These are phyloP conservation scores for Acanthiza pusilla DNA, from an alignment of 2,797 vertebrate genomes.

Conservation along the genomic window DNA sequence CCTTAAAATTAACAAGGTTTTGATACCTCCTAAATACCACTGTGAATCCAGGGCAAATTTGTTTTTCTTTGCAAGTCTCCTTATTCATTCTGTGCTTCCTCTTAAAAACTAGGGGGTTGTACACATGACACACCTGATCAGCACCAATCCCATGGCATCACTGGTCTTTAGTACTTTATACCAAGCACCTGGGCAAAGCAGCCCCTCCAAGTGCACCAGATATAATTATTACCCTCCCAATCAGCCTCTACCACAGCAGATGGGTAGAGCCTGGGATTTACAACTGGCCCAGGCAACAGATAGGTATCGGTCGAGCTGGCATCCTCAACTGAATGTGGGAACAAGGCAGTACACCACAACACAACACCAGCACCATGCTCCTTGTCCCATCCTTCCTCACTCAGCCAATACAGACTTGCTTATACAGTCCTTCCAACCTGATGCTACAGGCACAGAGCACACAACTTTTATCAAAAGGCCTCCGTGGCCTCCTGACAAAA, in stretches of 20 bases:
- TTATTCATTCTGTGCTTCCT: neutral
- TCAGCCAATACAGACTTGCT: neutral
- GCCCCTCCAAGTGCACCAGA: neutral
- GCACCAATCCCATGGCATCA: neutral
- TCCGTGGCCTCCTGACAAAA: neutral
- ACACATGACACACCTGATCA: neutral
- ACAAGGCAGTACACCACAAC: neutral
- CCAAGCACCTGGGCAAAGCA: neutral
- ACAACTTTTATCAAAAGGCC: neutral
- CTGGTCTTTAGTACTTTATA: neutral
- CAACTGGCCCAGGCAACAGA: accelerated
- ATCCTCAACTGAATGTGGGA: neutral
- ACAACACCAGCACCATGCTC: neutral
- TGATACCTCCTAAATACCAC: neutral
- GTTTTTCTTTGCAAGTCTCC: neutral
- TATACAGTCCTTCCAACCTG: neutral
- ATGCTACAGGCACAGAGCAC: neutral
- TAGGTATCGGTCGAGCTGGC: accelerated
- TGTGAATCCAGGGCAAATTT: neutral
- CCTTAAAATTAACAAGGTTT: neutral
- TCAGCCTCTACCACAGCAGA: neutral
- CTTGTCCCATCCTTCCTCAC: neutral
- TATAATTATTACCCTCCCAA: neutral
- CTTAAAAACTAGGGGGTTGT: neutral
- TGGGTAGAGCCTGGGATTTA: neutral